These are phyloP conservation scores for Deilephila porcellus DNA, from an alignment of 2,888 invertebrate species.

Conservation along the genomic window DNA sequence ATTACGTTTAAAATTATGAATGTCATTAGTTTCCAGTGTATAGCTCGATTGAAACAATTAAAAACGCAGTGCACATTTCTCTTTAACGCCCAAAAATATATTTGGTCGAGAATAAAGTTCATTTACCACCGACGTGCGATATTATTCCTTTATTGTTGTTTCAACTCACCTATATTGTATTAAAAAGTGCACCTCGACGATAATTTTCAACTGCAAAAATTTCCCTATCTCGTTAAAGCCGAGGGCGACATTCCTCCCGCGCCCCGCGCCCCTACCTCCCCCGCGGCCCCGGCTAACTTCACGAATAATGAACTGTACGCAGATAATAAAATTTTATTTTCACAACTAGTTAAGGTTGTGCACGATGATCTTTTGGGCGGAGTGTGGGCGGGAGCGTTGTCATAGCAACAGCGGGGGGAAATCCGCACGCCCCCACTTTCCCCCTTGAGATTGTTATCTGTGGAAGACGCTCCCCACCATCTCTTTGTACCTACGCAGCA, in stretches of 20 bases:
- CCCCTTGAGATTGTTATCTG: conserved; percentile 78
- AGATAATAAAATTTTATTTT: conserved; percentile 81
- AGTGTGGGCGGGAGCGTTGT: conserved; percentile 74
- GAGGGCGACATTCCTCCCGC: conserved; percentile 44
- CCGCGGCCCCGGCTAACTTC: conserved; percentile 64
- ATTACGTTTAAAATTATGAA: conserved; percentile 2
- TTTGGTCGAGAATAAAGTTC: not conserved
- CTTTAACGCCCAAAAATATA: not conserved
- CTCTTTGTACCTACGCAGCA: conserved; percentile 66
- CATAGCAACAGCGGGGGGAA: conserved; percentile 73
- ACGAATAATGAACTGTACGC: conserved; percentile 74
- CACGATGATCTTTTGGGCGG: conserved; percentile 76
- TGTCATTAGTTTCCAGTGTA: not conserved
- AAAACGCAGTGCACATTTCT: not conserved
- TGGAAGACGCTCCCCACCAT: conserved; percentile 71
- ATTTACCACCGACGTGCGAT: not conserved
- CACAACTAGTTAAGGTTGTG: conserved; percentile 71
- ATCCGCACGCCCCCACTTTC: conserved; percentile 75
- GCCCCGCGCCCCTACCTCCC: not conserved
- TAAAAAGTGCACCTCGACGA: conserved; percentile 42
- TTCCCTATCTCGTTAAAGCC: conserved; percentile 66
- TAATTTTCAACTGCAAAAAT: conserved; percentile 49
- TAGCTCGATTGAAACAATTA: not conserved
- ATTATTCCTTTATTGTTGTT: conserved; percentile 4
- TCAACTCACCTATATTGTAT: conserved; percentile 22